A percentile compares a stretch with the other conserved stretches of the same genome.
These are phyloP conservation scores for Erebia aethiops DNA, from an alignment of 2,888 invertebrate genomes.

Conservation along the genomic window DNA sequence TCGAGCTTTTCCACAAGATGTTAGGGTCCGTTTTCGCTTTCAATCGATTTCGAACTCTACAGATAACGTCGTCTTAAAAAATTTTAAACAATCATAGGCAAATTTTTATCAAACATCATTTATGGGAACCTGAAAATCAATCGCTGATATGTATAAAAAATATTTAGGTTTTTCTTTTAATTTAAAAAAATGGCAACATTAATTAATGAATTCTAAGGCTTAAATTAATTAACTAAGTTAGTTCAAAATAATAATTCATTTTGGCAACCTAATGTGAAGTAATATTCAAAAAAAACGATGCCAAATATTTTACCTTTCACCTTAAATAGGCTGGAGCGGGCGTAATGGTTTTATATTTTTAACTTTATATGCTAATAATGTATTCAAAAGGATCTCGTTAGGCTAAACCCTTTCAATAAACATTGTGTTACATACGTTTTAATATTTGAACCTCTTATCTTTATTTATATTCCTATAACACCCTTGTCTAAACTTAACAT, in stretches of 20 bases:
- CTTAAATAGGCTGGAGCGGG: not conserved
- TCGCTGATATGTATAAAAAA: no score
- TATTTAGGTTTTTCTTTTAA: no score
- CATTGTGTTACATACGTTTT: not conserved
- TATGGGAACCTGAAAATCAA: no score
- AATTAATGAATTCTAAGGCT: not conserved
- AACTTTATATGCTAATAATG: slow-evolving; percentile 9
- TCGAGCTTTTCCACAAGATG: slow-evolving; percentile 40
- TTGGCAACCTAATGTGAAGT: no score
- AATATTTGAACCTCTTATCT: no score
- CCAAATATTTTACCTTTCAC: not conserved
- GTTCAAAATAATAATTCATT: not conserved
- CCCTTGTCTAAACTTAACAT: no score
- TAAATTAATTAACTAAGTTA: not conserved
- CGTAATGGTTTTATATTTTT: slow-evolving; percentile 14
- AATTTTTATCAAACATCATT: not conserved
- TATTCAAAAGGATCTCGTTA: not conserved
- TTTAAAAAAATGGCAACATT: no score
- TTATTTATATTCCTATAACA: no score
- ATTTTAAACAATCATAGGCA: not conserved
- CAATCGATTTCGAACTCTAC: slow-evolving; percentile 22
- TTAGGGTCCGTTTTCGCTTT: slow-evolving; percentile 47
- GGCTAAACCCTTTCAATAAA: not conserved
- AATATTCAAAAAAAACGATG: not conserved
- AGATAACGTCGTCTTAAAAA: not conserved